Evolutionary conservation across 2,797 vertebrate genomes (phyloP).

Genomic region (Crenuchus spilurus): DNA sequence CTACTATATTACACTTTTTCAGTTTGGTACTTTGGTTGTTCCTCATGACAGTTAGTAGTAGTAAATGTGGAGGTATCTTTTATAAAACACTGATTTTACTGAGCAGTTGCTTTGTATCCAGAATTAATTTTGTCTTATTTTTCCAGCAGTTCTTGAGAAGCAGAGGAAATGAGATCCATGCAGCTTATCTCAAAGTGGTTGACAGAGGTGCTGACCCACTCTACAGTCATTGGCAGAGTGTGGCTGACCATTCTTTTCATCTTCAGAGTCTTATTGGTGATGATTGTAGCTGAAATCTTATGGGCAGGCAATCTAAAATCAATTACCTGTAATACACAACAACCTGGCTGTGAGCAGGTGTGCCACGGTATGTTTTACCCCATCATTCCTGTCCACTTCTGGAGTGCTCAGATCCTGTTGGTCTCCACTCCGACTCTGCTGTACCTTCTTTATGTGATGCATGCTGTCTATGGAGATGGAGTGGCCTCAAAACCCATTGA

Average conservation of each 20-base stretch:
- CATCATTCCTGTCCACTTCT: not conserved
- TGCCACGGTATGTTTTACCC: not conserved
- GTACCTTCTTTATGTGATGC: not conserved
- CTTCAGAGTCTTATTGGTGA: constrained; percentile 72
- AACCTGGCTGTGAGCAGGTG: not conserved
- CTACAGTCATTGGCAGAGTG: constrained; percentile 82
- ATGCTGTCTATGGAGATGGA: not conserved
- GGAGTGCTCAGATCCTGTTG: not conserved
- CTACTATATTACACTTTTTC: too few species aligned
- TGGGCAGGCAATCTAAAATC: not conserved
- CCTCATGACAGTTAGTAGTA: too few species aligned
- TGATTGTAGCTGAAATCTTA: not conserved
- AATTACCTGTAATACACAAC: not conserved
- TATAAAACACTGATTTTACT: too few species aligned
- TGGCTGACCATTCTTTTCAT: constrained; percentile 85
- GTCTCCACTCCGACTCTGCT: not conserved
- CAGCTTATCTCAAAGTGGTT: constrained; percentile 77
- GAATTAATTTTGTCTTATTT: too few species aligned
- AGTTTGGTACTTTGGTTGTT: too few species aligned
- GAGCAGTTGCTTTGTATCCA: too few species aligned
- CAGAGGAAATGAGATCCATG: not conserved
- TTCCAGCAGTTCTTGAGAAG: not conserved
- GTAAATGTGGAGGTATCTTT: too few species aligned
- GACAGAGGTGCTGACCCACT: constrained; percentile 84
- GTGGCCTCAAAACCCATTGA: not conserved